Evolutionary conservation across 2,113 vertebrate species (phyloP).

Genomic region (Sturnira hondurensis): DNA sequence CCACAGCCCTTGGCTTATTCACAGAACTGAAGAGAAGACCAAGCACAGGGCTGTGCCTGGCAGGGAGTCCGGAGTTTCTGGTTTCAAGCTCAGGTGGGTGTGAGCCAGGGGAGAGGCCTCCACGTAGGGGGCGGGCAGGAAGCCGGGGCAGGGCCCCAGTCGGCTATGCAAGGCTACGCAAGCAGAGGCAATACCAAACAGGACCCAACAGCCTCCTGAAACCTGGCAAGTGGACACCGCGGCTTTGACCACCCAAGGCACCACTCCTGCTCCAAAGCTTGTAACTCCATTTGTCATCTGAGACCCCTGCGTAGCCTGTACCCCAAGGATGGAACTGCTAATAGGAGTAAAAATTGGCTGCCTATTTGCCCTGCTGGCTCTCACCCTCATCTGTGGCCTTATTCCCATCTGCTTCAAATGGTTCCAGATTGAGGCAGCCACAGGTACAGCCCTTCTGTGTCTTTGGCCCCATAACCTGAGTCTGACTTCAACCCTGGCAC

Average conservation of each 20-base stretch:
- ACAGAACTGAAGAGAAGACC: slow-evolving; percentile 29
- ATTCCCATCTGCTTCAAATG: slow-evolving; percentile 70
- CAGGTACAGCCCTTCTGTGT: slow-evolving; percentile 53
- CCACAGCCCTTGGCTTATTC: slow-evolving; percentile 40
- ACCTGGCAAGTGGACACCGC: neutral
- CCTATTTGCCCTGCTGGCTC: slow-evolving; percentile 60
- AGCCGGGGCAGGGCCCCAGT: neutral
- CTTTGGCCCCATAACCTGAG: neutral
- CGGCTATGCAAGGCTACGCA: neutral
- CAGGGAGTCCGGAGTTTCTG: slow-evolving; percentile 67
- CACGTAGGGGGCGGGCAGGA: neutral
- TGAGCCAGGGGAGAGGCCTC: slow-evolving; percentile 51
- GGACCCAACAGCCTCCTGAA: neutral
- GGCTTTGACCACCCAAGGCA: neutral
- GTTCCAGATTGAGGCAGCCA: slow-evolving; percentile 70
- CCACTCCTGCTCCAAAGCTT: neutral
- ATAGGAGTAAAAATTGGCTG: slow-evolving; percentile 72
- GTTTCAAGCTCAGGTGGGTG: slow-evolving; percentile 25
- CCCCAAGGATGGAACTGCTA: slow-evolving; percentile 69
- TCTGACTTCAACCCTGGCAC: neutral
- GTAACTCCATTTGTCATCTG: neutral
- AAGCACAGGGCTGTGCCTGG: slow-evolving; percentile 23
- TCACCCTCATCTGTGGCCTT: slow-evolving; percentile 72
- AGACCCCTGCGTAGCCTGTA: neutral
- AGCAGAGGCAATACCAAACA: neutral